Base-by-base conservation (phyloP, 2,888 invertebrate genomes). In the Lasioglossum pauxillum region DNA sequence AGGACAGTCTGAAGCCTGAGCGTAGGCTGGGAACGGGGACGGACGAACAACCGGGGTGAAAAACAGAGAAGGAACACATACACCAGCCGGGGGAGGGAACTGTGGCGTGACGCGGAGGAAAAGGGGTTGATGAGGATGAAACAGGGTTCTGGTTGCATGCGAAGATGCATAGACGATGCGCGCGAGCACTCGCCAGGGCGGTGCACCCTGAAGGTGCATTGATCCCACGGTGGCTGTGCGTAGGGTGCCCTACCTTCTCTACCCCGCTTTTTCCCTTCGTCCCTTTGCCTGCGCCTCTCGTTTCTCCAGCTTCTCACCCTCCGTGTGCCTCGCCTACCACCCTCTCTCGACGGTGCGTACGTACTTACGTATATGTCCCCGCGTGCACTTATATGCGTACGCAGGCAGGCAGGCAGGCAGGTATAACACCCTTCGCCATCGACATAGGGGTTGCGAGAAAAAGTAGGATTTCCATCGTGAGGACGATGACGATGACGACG, bases 131-230 rank as follows among this genome's bases (percentile, higher is more conserved):
- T 86, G 90, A 91, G 91, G 87, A 90, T 90, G 86, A 91, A 91
- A 92, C 90, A 89, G 91, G 90, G 92, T 92, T 92, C 92, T 89
- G 91, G 91, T 86, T 92, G 91, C 92, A 93, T 93, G 93, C 93
- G 92, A 94, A 94, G 94, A 94, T 94, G 94, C 94, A 94, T 94
- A 93, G 92, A 92, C 91, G 90, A 91, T 92, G 92, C 91, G 92
- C 91, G 90, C 90, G 89, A 91, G 92, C 93, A 94, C 94, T 94
- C 93, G 92, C 93, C 91, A 94, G 94, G 94, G 94, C 95, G 94
- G 93, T 95, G 95, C 94, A 95, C 95, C 92, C 94, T 93, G 92
- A 88, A 90, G 91, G 93, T 93, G 93, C 95, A 94, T 95, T 94
- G 95, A 94, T 95, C 94, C 94, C 94, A 91, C 90, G 90, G 91